Conservation (phyloP, 2,797 vertebrate genomes). For the Hypotaenidia okinawae region DNA sequence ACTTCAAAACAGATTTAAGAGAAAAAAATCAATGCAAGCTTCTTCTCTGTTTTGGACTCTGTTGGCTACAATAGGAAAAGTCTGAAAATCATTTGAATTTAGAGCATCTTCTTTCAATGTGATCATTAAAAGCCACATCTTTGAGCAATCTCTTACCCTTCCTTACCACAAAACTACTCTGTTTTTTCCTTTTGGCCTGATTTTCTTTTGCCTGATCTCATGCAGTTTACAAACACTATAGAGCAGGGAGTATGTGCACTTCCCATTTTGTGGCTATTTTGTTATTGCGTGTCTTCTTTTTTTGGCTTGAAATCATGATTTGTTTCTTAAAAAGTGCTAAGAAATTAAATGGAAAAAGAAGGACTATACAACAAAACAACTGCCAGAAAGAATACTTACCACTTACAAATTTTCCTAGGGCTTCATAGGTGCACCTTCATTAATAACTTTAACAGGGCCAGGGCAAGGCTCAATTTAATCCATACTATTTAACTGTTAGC, state of each 20-base stretch:
- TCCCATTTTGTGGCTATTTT: neutral
- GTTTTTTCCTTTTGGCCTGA: neutral
- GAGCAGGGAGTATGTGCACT: neutral
- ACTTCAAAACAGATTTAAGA: neutral
- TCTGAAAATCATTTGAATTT: neutral
- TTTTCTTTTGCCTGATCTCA: neutral
- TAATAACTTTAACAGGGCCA: neutral
- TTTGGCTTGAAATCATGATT: neutral
- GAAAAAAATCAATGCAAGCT: neutral
- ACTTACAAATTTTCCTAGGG: neutral
- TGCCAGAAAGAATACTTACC: neutral
- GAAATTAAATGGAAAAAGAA: neutral
- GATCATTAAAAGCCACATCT: neutral
- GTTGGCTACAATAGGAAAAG: neutral
- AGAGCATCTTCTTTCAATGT: neutral
- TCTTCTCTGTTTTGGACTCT: neutral
- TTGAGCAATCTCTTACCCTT: neutral
- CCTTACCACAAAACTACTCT: neutral
- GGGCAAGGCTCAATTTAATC: neutral
- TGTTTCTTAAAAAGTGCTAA: neutral
- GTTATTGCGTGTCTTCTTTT: neutral
- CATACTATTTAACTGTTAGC: neutral
- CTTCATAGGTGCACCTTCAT: neutral
- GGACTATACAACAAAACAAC: neutral
- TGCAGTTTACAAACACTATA: neutral